These are phyloP conservation scores for Seira ritae DNA, from an alignment of 2,888 invertebrate genomes.

Conservation along the genomic window DNA sequence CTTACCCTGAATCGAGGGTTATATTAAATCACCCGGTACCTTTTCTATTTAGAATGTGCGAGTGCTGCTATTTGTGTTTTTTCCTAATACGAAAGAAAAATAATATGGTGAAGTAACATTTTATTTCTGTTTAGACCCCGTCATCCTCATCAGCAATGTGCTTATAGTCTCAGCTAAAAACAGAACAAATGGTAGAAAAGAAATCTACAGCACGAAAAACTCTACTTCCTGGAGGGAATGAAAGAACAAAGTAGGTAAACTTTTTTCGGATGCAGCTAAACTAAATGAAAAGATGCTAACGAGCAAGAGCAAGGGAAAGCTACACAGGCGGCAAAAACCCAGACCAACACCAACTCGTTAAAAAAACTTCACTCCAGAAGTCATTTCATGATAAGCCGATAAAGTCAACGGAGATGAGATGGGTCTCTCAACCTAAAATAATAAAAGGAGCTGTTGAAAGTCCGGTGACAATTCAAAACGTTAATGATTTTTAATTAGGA, in stretches of 20 bases:
- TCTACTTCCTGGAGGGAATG: background rate
- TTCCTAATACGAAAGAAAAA: no score
- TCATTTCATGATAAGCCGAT: background rate
- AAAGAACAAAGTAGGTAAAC: no score
- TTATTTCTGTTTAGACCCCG: no score
- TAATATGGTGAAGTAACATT: no score
- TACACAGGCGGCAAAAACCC: background rate
- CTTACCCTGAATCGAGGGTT: no score
- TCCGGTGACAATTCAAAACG: background rate
- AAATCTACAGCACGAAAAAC: background rate
- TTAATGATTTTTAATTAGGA: background rate
- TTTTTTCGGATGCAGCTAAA: background rate
- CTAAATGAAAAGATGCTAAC: background rate
- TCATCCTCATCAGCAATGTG: no score
- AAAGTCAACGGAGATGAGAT: background rate
- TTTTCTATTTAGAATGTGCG: no score
- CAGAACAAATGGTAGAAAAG: no score
- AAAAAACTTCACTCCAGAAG: background rate
- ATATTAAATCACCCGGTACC: no score
- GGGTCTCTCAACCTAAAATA: background rate
- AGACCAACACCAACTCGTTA: background rate
- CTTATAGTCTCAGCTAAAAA: background rate
- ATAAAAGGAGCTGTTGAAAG: background rate
- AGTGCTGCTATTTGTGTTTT: no score
- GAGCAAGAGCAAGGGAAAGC: background rate